A percentile compares a stretch with the other conserved stretches of the same genome.
Evolutionary conservation across 2,113 vertebrate genomes (phyloP).

Genomic region (Spea multiplicata): DNA sequence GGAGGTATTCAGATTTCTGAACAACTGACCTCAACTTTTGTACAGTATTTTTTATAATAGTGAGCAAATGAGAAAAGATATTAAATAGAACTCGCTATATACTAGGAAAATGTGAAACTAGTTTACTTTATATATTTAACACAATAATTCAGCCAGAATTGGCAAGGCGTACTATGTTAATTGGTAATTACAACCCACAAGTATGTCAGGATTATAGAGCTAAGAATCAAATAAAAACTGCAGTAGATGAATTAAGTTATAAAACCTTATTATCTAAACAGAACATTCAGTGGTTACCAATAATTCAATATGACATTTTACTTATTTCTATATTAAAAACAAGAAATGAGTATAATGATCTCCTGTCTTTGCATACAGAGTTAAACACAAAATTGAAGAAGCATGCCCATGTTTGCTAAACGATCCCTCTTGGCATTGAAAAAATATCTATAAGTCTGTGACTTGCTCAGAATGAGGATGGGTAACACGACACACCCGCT

Average conservation of each 20-base stretch:
- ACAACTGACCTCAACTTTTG: conserved; percentile 28
- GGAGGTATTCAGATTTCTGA: conserved; percentile 6
- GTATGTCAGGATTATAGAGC: conserved; percentile 35
- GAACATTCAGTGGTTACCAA: conserved; percentile 34
- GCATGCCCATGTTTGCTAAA: conserved; percentile 12
- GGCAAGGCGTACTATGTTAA: conserved; percentile 27
- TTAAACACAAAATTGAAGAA: conserved; percentile 9
- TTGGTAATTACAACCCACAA: conserved; percentile 33
- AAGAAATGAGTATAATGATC: conserved; percentile 18
- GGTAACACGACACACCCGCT: too few relatives aligned
- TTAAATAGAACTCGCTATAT: conserved; percentile 30
- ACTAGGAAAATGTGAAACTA: conserved; percentile 27
- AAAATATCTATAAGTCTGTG: neutral
- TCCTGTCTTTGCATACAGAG: conserved; percentile 6
- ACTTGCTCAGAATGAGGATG: too few relatives aligned
- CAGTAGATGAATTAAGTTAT: conserved; percentile 31
- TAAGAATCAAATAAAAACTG: conserved; percentile 40
- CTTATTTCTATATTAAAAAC: conserved; percentile 29
- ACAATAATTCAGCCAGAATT: conserved; percentile 31
- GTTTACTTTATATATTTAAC: conserved; percentile 27
- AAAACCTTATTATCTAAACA: conserved; percentile 45
- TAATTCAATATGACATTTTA: conserved; percentile 39
- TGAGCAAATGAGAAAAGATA: neutral
- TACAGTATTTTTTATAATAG: conserved; percentile 25
- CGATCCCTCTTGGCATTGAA: neutral